These are phyloP conservation scores for Propithecus perrieri DNA, from an alignment of 2,797 vertebrate genomes.

Conservation along the genomic window DNA sequence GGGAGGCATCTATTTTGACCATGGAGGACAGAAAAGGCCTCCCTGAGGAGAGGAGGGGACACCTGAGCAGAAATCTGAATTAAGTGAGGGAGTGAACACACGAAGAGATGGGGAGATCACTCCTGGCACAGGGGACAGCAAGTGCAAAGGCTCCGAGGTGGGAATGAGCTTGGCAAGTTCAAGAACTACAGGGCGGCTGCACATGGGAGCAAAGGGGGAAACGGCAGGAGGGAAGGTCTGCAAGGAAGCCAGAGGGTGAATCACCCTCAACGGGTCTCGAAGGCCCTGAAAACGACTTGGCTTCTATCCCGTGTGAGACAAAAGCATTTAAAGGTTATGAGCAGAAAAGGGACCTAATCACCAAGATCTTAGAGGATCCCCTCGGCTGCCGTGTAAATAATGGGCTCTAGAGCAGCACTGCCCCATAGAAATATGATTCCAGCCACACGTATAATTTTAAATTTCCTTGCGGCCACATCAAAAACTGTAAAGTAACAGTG, in stretches of 20 bases:
- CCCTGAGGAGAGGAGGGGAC: not conserved
- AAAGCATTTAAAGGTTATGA: not conserved
- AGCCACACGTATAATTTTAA: not conserved
- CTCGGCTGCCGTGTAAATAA: not conserved
- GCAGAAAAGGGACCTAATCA: not conserved
- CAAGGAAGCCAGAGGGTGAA: not conserved
- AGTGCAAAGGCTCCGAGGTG: conserved; percentile 33
- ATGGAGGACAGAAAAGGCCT: not conserved
- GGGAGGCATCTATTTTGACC: not conserved
- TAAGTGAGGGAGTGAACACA: not conserved
- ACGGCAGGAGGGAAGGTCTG: not conserved
- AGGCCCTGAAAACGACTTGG: not conserved
- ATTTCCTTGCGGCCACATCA: not conserved
- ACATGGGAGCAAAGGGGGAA: not conserved
- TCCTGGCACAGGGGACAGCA: not conserved
- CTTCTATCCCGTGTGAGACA: not conserved
- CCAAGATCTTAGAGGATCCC: not conserved
- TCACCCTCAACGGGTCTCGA: not conserved
- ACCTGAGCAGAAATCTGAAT: not conserved
- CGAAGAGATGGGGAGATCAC: not conserved
- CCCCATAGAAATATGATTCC: not conserved
- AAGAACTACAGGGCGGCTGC: not conserved
- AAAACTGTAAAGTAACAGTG: not conserved
- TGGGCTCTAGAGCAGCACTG: not conserved
- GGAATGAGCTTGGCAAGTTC: not conserved